A percentile compares a stretch with the other conserved stretches of the same genome.
These are phyloP conservation scores for Phania funesta DNA, from an alignment of 2,888 invertebrate species.

Conservation along the genomic window DNA sequence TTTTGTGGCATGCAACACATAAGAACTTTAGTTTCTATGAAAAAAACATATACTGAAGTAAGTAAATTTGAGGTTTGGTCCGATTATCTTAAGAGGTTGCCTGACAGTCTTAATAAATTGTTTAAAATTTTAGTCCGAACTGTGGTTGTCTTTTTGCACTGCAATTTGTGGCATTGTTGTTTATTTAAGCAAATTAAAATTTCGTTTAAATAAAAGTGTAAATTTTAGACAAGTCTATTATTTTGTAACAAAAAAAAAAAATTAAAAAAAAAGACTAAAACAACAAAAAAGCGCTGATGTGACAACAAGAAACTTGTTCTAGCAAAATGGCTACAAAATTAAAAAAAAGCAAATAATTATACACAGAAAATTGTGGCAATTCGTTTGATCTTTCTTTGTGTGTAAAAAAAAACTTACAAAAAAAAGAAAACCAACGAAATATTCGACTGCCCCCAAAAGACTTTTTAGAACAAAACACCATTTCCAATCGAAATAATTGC, in stretches of 20 bases:
- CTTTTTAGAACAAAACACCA: slow-evolving; percentile 6
- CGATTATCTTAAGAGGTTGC: slow-evolving; percentile 17
- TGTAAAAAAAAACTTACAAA: background rate
- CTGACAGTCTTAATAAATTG: slow-evolving; percentile 33
- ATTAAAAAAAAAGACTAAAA: slow-evolving; percentile 19
- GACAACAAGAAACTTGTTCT: slow-evolving; percentile 73
- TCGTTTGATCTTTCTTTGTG: slow-evolving; percentile 55
- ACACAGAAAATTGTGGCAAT: slow-evolving; percentile 48
- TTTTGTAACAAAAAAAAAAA: slow-evolving; percentile 30
- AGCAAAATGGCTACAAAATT: slow-evolving; percentile 29
- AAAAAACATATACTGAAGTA: background rate
- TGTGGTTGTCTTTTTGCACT: background rate
- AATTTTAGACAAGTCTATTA: slow-evolving; percentile 21
- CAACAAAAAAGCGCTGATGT: slow-evolving; percentile 76
- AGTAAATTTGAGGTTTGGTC: slow-evolving; percentile 5
- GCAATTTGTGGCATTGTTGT: slow-evolving; percentile 7
- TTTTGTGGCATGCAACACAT: slow-evolving; percentile 35
- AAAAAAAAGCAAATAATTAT: slow-evolving; percentile 22
- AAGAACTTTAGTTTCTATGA: background rate
- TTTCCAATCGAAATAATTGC: slow-evolving; percentile 23
- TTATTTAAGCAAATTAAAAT: slow-evolving; percentile 56
- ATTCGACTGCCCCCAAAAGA: slow-evolving; percentile 13
- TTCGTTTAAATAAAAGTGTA: slow-evolving; percentile 44
- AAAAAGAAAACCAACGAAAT: slow-evolving; percentile 14
- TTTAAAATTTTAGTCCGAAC: background rate